A percentile compares a stretch with the other conserved stretches of the same genome.
phyloP scores from a whole-genome alignment of 2,888 invertebrate genomes.

The Scaptomyza polygonia region DNA sequence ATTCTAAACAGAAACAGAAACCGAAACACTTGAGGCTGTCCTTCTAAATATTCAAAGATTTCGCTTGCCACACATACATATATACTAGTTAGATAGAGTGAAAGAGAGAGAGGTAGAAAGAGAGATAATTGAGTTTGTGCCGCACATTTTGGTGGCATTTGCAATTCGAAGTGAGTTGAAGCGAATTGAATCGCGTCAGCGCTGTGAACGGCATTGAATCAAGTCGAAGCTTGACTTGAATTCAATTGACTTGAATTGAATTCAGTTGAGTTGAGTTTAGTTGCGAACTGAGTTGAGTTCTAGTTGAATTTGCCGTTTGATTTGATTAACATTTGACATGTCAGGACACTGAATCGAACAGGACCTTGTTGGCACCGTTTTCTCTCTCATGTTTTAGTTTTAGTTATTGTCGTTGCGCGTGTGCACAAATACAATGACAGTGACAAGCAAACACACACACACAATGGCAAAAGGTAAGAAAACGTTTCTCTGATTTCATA shows the following conservation, averaged over 20 bases:
- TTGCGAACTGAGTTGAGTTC: background rate
- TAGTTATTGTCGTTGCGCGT: no score
- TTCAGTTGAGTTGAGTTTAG: background rate
- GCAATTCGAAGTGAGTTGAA: conserved; percentile 26
- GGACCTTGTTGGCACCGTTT: background rate
- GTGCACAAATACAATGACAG: conserved; percentile 22
- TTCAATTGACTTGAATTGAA: background rate
- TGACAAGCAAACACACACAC: background rate
- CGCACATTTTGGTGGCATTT: conserved; percentile 22
- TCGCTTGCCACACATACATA: background rate
- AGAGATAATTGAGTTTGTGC: conserved; percentile 21
- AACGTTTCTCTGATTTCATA: conserved; percentile 32
- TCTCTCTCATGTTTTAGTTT: no score
- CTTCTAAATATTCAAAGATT: background rate
- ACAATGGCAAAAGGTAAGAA: conserved; percentile 23
- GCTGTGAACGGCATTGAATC: background rate
- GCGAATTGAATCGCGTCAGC: conserved; percentile 15
- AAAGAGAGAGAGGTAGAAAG: background rate
- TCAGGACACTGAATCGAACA: conserved; percentile 13
- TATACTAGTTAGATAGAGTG: background rate
- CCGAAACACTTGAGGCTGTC: background rate
- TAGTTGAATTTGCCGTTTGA: conserved; percentile 33
- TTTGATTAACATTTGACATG: conserved; percentile 66
- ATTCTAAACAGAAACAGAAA: background rate
- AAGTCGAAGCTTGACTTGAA: conserved; percentile 4